Conservation (phyloP, 2,888 invertebrate genomes). For the Allolobophora icterica region DNA sequence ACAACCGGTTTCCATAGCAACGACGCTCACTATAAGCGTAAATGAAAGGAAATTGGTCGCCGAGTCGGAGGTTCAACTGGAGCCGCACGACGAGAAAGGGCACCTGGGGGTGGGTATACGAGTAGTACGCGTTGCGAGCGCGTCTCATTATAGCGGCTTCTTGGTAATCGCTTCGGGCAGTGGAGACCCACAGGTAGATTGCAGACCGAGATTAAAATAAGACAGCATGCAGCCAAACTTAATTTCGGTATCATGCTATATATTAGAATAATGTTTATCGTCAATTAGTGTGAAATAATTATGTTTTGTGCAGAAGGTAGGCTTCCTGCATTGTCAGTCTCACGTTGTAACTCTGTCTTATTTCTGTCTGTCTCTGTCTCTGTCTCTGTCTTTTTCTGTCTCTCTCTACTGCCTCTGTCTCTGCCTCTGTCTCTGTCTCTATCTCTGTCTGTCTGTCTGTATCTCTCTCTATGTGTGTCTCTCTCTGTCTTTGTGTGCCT, state of each 20-base stretch:
- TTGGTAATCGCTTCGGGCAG: neutral
- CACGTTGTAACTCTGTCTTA: neutral
- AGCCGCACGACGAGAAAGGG: too few species aligned
- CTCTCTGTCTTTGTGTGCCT: too few species aligned
- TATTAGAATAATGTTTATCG: neutral
- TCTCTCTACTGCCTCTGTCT: too few species aligned
- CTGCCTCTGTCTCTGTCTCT: too few species aligned
- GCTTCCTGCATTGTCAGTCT: neutral
- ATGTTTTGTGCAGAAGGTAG: neutral
- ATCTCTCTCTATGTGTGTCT: too few species aligned
- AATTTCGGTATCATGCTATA: neutral
- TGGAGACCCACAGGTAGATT: neutral
- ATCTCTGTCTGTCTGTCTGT: too few species aligned
- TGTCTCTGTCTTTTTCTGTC: too few species aligned
- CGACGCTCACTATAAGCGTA: neutral
- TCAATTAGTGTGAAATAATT: neutral
- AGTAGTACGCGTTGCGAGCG: too few species aligned
- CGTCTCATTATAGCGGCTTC: neutral
- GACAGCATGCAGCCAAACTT: neutral
- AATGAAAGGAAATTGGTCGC: conserved; percentile 10
- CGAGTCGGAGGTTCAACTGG: neutral
- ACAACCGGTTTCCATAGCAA: neutral
- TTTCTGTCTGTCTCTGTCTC: too few species aligned
- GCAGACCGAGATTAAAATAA: neutral
- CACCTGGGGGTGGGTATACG: too few species aligned